Evolutionary conservation across 2,888 invertebrate species (phyloP).

Genomic region (Drosophila colorata): DNA sequence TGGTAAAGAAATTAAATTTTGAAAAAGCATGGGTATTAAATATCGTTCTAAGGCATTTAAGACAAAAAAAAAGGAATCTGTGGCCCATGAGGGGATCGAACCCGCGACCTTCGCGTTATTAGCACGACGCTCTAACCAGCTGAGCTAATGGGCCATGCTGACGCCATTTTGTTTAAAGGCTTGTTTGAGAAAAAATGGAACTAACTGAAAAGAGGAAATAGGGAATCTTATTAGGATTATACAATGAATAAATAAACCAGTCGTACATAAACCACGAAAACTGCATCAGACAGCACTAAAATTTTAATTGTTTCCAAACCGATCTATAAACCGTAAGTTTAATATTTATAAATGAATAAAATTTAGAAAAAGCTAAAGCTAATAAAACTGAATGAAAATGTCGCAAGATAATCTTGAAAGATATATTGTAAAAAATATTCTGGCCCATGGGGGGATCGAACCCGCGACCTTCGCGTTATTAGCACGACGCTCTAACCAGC

Average conservation of each 20-base stretch:
- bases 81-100: conserved; percentile 86
- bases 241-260: background rate
- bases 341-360: no score
- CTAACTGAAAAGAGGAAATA: background rate
- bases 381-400: no score
- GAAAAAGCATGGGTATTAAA: no score
- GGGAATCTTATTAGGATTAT: background rate
- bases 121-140: conserved; percentile 86
- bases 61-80: background rate
- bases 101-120: conserved; percentile 86
- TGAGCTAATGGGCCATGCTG: conserved; percentile 85
- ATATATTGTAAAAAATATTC: background rate
- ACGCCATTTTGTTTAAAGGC: background rate
- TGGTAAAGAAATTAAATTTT: no score
- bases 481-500: conserved; percentile 86
- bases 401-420: no score
- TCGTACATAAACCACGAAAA: no score
- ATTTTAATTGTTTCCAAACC: background rate
- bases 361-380: no score
- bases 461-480: conserved; percentile 86
- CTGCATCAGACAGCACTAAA: no score
- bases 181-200: background rate
- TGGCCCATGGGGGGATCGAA: conserved; percentile 86
- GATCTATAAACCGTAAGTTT: no score
- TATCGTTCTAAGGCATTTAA: no score